Evolutionary conservation across 2,797 vertebrate genomes (phyloP).

Genomic region (Miichthys miiuy): DNA sequence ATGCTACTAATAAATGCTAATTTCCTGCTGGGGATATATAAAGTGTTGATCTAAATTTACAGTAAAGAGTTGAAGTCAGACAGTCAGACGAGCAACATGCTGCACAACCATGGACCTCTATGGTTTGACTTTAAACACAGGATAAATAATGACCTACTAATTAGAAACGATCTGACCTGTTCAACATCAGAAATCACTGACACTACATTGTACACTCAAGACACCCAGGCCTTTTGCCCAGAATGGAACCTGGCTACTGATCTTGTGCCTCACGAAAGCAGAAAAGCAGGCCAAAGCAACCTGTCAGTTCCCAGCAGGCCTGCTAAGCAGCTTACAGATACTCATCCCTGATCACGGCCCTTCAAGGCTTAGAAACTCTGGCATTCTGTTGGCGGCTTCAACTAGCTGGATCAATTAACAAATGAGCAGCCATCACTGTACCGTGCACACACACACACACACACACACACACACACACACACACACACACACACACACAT

Average conservation of each 20-base stretch:
- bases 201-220: not conserved
- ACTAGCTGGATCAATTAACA: conserved; percentile 82
- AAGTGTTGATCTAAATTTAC: not conserved
- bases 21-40: too few relatives aligned
- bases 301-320: conserved; percentile 76
- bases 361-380: conserved; percentile 72
- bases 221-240: conserved; percentile 15
- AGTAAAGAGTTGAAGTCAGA: not conserved
- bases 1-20: not conserved
- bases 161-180: not conserved
- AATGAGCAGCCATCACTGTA: conserved; percentile 68
- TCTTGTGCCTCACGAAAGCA: conserved; percentile 55
- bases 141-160: conserved; percentile 9
- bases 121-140: not conserved
- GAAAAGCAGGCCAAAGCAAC: conserved; percentile 64
- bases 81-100: not conserved
- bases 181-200: not conserved
- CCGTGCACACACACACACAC: conserved; percentile 3
- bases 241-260: conserved; percentile 58
- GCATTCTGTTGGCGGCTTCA: conserved; percentile 69
- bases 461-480: conserved; percentile 18
- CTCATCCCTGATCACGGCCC: conserved; percentile 81
- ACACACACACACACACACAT: not conserved
- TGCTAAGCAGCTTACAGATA: conserved; percentile 84
- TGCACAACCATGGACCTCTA: not conserved